Conservation (phyloP, 2,113 vertebrate genomes). For the Pongo abelii region DNA sequence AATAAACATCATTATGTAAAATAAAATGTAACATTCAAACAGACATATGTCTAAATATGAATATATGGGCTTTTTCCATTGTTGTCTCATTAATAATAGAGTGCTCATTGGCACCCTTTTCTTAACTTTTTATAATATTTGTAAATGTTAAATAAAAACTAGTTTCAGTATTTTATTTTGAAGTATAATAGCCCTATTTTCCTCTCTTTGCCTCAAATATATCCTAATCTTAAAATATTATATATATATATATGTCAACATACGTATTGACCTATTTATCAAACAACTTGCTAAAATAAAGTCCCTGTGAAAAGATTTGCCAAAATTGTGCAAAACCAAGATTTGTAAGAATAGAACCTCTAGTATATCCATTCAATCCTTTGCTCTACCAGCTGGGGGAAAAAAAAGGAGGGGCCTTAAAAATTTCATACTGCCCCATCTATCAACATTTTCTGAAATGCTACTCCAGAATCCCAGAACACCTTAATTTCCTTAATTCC, state of each 20-base stretch:
- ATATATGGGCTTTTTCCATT: background rate
- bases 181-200: background rate
- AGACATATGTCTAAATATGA: slow-evolving; percentile 29
- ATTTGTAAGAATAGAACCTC: background rate
- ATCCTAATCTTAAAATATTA: background rate
- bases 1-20: background rate
- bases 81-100: background rate
- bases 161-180: background rate
- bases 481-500: background rate
- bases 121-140: slow-evolving; percentile 3
- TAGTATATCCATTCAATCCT: background rate
- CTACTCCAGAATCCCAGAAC: background rate
- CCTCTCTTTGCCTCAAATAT: background rate
- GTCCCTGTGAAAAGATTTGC: background rate
- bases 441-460: slow-evolving; percentile 29
- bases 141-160: slow-evolving; percentile 6
- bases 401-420: background rate
- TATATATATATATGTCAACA: background rate
- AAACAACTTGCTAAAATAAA: slow-evolving; percentile 37
- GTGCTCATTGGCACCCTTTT: background rate
- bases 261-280: background rate
- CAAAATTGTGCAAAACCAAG: background rate
- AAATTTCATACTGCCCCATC: background rate
- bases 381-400: background rate
- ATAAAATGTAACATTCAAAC: slow-evolving; percentile 16